Evolutionary conservation across 2,113 vertebrate genomes (phyloP).

Genomic region (Anarhynchus alexandrinus): DNA sequence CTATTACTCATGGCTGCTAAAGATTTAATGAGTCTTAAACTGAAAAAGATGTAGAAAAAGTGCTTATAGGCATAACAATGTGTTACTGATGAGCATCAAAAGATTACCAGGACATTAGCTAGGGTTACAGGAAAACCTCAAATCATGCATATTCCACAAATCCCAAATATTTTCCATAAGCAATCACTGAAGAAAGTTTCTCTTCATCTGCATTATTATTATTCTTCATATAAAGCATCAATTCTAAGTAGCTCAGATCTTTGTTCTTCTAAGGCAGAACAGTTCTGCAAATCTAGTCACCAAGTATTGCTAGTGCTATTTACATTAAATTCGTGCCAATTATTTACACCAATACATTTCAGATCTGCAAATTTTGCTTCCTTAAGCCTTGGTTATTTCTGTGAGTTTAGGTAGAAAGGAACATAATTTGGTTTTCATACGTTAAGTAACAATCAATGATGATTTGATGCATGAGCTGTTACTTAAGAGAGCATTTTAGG

Average conservation of each 20-base stretch:
- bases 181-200: not conserved
- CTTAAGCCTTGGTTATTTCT: not conserved
- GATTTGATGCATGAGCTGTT: not conserved
- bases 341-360: not conserved
- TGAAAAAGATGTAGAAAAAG: slow-evolving; percentile 59
- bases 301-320: not conserved
- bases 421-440: not conserved
- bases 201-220: not conserved
- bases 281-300: not conserved
- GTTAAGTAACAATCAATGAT: not conserved
- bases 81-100: slow-evolving; percentile 66
- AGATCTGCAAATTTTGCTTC: not conserved
- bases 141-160: slow-evolving; percentile 1
- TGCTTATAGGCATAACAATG: slow-evolving; percentile 55
- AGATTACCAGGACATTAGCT: slow-evolving; percentile 45
- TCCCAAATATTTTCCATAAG: slow-evolving; percentile 39
- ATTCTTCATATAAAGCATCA: not conserved
- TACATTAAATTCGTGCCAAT: not conserved
- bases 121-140: slow-evolving; percentile 57
- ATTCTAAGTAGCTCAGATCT: not conserved
- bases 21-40: slow-evolving; percentile 60
- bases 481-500: not conserved
- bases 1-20: slow-evolving; percentile 39
- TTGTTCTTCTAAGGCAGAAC: not conserved
- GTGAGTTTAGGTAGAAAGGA: not conserved